Evolutionary conservation across 2,888 invertebrate genomes (phyloP).

Genomic region (Smittia sp.): DNA sequence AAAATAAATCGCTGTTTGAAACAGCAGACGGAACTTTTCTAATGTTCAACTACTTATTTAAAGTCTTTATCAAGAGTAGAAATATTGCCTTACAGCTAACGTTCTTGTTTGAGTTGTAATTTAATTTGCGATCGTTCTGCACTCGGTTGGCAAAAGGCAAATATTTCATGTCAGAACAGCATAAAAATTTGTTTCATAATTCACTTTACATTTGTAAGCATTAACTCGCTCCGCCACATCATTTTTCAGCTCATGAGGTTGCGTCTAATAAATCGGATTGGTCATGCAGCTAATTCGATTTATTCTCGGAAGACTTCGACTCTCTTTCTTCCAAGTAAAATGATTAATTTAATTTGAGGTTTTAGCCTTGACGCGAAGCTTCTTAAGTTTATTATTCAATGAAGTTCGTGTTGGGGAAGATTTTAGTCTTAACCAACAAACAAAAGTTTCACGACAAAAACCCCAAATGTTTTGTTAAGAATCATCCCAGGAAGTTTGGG

Average conservation of each 20-base stretch:
- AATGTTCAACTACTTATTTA: constrained; percentile 21
- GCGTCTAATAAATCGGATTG: neutral
- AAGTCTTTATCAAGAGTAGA: constrained; percentile 19
- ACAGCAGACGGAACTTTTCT: constrained; percentile 13
- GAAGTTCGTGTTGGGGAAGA: constrained; percentile 1
- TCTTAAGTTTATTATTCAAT: constrained; percentile 9
- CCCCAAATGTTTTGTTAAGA: neutral
- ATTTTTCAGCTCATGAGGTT: neutral
- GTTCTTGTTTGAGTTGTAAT: neutral
- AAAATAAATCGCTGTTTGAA: constrained; percentile 38
- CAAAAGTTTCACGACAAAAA: constrained; percentile 7
- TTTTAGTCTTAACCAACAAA: neutral
- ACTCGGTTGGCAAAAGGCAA: neutral
- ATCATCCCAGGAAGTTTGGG: neutral
- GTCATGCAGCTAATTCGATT: constrained; percentile 28
- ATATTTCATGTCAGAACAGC: constrained; percentile 20
- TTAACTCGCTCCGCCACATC: neutral
- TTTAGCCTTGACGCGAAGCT: neutral
- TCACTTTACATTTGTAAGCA: constrained; percentile 18
- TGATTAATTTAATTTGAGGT: constrained; percentile 15
- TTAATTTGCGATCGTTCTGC: constrained; percentile 1
- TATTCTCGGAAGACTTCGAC: neutral
- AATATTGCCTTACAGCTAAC: neutral
- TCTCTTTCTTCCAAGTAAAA: neutral
- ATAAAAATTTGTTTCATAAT: constrained; percentile 3